These are phyloP conservation scores for Columbina picui DNA, from an alignment of 2,113 vertebrate genomes.

Conservation along the genomic window DNA sequence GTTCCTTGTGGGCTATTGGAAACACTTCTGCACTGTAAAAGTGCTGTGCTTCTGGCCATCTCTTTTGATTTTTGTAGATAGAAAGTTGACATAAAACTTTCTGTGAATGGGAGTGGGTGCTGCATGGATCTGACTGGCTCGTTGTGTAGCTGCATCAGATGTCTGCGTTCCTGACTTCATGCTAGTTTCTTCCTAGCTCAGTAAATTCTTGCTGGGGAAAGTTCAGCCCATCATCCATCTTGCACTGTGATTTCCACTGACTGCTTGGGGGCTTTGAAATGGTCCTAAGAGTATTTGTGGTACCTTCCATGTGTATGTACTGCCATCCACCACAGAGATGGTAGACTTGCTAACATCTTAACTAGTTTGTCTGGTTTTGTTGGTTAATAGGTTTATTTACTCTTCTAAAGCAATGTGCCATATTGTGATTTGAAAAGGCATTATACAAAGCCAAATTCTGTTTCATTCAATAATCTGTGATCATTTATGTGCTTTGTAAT, in stretches of 20 bases:
- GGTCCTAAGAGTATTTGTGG: neutral
- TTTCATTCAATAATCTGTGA: neutral
- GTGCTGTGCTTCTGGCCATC: neutral
- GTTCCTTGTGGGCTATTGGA: neutral
- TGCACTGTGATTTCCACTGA: neutral
- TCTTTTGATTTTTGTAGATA: neutral
- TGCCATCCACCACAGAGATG: neutral
- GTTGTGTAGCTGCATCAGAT: neutral
- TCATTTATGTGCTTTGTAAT: neutral
- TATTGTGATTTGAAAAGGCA: neutral
- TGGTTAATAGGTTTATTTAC: neutral
- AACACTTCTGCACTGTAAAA: accelerated
- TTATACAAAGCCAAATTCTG: neutral
- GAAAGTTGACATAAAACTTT: too few relatives aligned
- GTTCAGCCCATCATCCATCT: neutral
- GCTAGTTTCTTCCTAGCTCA: neutral
- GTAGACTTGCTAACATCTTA: neutral
- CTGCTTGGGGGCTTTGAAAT: neutral
- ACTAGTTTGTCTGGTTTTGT: neutral
- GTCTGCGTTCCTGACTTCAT: neutral
- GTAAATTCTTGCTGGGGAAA: neutral
- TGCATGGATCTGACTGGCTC: neutral
- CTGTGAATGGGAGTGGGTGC: neutral
- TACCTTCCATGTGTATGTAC: neutral
- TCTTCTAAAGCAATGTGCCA: neutral